Conservation (phyloP, 1,140 invertebrate species). For the Hetaerina americana region DNA sequence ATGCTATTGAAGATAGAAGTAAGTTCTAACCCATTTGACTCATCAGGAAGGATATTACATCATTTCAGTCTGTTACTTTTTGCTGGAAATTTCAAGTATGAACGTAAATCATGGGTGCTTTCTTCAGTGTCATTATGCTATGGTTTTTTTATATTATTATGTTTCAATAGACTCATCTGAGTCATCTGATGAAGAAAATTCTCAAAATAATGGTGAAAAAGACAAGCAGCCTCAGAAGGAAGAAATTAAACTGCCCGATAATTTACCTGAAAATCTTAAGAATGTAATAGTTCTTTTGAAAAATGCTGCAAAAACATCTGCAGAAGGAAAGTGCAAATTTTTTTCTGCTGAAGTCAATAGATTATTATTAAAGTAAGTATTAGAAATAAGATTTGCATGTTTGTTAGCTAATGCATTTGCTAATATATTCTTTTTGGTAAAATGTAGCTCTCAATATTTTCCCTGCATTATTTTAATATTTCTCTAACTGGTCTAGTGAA, state of each 20-base stretch:
- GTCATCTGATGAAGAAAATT: not conserved
- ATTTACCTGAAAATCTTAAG: slow-evolving; percentile 40
- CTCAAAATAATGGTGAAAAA: slow-evolving; percentile 17
- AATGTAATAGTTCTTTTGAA: slow-evolving; percentile 43
- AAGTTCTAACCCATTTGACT: too few species aligned
- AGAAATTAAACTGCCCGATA: slow-evolving; percentile 39
- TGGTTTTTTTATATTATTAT: slow-evolving; percentile 2
- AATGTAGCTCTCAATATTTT: too few species aligned
- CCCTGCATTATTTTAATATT: too few species aligned
- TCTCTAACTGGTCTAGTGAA: too few species aligned
- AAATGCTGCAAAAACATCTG: slow-evolving; percentile 34
- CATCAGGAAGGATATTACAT: too few species aligned
- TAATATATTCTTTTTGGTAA: too few species aligned
- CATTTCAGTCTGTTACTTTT: too few species aligned
- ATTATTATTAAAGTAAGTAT: slow-evolving; percentile 44
- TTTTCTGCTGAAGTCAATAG: slow-evolving; percentile 47
- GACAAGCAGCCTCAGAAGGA: slow-evolving; percentile 22
- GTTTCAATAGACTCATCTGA: not conserved
- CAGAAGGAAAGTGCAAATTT: slow-evolving; percentile 47
- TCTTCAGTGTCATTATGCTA: not conserved
- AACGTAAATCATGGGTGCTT: too few species aligned
- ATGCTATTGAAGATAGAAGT: too few species aligned
- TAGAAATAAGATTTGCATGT: too few species aligned
- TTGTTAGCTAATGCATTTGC: too few species aligned
- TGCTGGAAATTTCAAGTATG: too few species aligned